phyloP scores from a whole-genome alignment of 2,888 invertebrate species.

The Amblyjoppa proteus region DNA sequence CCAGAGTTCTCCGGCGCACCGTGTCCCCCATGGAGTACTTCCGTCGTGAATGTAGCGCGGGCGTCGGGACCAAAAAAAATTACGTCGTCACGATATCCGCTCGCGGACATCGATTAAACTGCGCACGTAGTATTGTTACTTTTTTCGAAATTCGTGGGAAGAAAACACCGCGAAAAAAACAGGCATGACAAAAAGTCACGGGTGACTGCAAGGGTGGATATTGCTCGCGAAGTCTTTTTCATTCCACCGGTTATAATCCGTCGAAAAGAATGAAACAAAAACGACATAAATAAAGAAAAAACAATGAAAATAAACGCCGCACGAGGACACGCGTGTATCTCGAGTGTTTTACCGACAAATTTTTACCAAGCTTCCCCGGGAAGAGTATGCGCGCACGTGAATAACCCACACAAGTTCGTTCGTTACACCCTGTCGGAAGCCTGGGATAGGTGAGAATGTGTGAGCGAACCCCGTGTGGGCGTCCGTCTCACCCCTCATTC shows the following conservation, averaged over 20 bases:
- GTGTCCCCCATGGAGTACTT: slow-evolving; percentile 32
- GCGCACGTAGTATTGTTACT: background rate
- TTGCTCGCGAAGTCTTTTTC: slow-evolving; percentile 24
- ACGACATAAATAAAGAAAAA: background rate
- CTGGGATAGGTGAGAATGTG: slow-evolving; percentile 32
- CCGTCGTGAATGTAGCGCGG: slow-evolving; percentile 2
- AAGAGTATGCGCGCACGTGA: slow-evolving; percentile 17
- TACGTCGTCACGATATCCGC: slow-evolving; percentile 40
- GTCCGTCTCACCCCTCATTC: slow-evolving; percentile 49
- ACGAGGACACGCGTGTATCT: slow-evolving; percentile 45
- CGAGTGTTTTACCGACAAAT: slow-evolving; percentile 66
- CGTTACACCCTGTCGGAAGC: slow-evolving; percentile 45
- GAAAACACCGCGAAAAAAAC: background rate
- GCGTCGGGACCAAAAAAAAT: slow-evolving; percentile 28
- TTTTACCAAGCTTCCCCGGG: slow-evolving; percentile 45
- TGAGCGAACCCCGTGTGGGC: slow-evolving; percentile 11
- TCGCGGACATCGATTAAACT: slow-evolving; percentile 45
- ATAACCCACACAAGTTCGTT: slow-evolving; percentile 39
- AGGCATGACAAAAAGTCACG: background rate
- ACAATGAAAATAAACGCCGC: slow-evolving; percentile 26
- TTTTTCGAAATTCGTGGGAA: background rate
- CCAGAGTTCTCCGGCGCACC: slow-evolving; percentile 21
- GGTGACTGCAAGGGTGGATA: background rate
- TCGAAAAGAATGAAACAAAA: slow-evolving; percentile 20
- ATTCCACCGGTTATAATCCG: slow-evolving; percentile 46